A percentile compares a stretch with the other conserved stretches of the same genome.
These are phyloP conservation scores for Lacanobia oleracea DNA, from an alignment of 2,888 invertebrate genomes.

Conservation along the genomic window DNA sequence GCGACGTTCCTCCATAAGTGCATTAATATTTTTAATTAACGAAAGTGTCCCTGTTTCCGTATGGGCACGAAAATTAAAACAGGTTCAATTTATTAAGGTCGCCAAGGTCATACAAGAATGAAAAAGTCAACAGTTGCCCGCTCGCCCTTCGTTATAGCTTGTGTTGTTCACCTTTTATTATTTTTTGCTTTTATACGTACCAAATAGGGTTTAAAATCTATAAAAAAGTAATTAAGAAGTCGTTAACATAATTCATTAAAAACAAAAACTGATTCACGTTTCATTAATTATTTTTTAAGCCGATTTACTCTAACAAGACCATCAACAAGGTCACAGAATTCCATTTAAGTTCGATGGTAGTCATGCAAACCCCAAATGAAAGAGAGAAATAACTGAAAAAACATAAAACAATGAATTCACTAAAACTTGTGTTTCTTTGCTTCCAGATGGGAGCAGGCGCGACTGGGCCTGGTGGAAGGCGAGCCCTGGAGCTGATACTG, in stretches of 20 bases:
- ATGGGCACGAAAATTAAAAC: slow-evolving; percentile 6
- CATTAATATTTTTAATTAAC: slow-evolving; percentile 1
- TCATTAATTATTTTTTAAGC: not conserved
- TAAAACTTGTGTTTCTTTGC: slow-evolving; percentile 58
- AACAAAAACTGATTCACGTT: not conserved
- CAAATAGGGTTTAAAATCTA: slow-evolving; percentile 6
- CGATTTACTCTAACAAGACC: too few relatives aligned
- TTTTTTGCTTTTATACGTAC: not conserved
- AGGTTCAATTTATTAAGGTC: slow-evolving; percentile 15
- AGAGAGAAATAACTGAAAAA: not conserved
- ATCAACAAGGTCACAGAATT: not conserved
- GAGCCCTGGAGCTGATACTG: slow-evolving; percentile 84
- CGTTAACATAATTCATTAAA: not conserved
- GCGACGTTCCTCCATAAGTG: not conserved
- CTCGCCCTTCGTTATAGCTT: slow-evolving; percentile 32
- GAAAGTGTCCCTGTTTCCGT: slow-evolving; percentile 20
- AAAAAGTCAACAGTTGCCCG: slow-evolving; percentile 22
- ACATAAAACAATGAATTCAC: not conserved
- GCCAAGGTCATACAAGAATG: slow-evolving; percentile 24
- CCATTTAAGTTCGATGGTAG: not conserved
- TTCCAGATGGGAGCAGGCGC: slow-evolving; percentile 85
- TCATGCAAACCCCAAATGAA: not conserved
- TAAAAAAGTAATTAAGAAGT: not conserved
- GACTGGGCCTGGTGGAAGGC: slow-evolving; percentile 84
- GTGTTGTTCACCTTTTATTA: slow-evolving; percentile 47